phyloP scores from a whole-genome alignment of 1,140 invertebrate genomes.

The Formica exsecta region DNA sequence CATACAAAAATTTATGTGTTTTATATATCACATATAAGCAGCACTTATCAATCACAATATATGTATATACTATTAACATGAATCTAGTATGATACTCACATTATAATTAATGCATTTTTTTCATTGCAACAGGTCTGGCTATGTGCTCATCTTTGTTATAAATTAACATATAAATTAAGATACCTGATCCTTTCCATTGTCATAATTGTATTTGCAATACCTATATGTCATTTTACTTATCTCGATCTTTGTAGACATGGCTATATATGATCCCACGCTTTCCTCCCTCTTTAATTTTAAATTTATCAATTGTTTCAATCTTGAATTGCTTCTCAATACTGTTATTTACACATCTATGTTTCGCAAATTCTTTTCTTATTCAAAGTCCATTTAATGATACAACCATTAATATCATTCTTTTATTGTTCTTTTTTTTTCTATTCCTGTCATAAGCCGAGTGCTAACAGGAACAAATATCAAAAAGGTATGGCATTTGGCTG shows the following conservation, averaged over 20 bases:
- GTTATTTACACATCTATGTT: conserved; percentile 31
- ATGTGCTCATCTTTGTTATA: conserved; percentile 80
- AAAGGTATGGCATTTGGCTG: conserved; percentile 79
- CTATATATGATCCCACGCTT: conserved; percentile 83
- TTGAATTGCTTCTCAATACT: conserved; percentile 1
- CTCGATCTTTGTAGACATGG: conserved; percentile 78
- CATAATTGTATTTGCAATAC: conserved; percentile 76
- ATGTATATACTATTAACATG: conserved; percentile 44
- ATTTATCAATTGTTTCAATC: conserved; percentile 41
- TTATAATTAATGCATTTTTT: conserved; percentile 54
- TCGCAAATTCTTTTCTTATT: conserved; percentile 35
- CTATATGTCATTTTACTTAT: conserved; percentile 75
- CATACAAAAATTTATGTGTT: conserved; percentile 37
- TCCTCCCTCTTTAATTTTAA: conserved; percentile 68
- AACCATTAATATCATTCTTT: conserved; percentile 55
- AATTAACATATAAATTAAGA: conserved; percentile 80
- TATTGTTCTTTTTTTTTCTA: conserved; percentile 59
- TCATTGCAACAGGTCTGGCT: conserved; percentile 84
- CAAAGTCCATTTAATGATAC: conserved; percentile 19
- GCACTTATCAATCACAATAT: conserved; percentile 25
- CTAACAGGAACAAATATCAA: conserved; percentile 80
- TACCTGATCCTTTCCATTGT: conserved; percentile 80
- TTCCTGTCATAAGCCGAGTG: conserved; percentile 79
- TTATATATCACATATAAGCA: conserved; percentile 6
- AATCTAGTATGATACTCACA: too few species aligned